Evolutionary conservation across 2,888 invertebrate genomes (phyloP), one percentile per base, ranked within the genome.

Genomic region (Rhamnusium bicolor): DNA sequence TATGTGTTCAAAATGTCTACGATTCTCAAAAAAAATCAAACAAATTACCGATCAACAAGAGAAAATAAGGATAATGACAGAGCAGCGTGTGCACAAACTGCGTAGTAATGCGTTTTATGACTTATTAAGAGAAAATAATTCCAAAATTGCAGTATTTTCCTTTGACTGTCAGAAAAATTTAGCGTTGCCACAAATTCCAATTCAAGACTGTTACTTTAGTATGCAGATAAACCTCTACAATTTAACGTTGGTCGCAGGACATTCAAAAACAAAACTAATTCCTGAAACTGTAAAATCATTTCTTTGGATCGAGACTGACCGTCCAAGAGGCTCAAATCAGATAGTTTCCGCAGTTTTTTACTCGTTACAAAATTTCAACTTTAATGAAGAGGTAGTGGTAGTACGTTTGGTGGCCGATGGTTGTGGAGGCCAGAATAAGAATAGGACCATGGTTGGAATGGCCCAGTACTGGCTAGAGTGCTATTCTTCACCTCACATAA

Each of bases 181-280:
- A 24, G 69, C 73, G 10, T 66, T 86, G 18, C 85, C 84, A 2
- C 83, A 82, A 66, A 72, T 85, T 16, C 84, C 85, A 0, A 85
- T 86, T 71, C 85, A 86, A 75, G 65, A 79, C 7, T 76, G 82
- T 1, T 86, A 86, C 60, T 87, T 84, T 77, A 75, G 77, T 18
- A 75, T 84, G 5, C 86, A 86, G 46, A 46, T 46, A 46, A 46
- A 46, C 2, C 10, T 46, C 71, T 85, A 84, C 68, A 86, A 86
- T 72, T 84, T 85, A 29, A 84, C 85, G 8, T 76, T 85, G 18
- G 84, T 84, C 61, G 72, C 79, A 65, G 84, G 85, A 16, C 51
- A 63, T 60, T 86, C 85, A 19, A 81, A 81, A 71, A 14, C 58
- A 19, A 67, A 74, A 54, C 68, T 84, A 24, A 77, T 71, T 5